Conservation (phyloP, 2,888 invertebrate species). For the Lathronympha strigana region DNA sequence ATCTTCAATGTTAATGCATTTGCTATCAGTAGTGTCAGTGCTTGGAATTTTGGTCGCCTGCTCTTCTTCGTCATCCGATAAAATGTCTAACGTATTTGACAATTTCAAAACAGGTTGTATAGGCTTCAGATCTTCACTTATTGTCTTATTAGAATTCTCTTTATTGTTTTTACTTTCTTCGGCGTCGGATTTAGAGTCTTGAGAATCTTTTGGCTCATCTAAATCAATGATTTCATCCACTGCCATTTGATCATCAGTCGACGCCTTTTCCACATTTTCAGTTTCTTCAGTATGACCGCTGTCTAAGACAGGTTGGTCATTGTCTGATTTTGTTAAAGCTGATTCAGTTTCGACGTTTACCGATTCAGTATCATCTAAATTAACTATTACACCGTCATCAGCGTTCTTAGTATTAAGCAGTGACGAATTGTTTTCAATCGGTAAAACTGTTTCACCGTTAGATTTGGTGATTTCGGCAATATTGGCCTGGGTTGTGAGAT, state of each 20-base stretch:
- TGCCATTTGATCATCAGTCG: not conserved
- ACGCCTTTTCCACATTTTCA: not conserved
- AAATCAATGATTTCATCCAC: constrained; percentile 27
- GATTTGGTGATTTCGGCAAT: not conserved
- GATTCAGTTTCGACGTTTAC: not conserved
- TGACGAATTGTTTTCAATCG: not conserved
- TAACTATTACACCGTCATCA: constrained; percentile 23
- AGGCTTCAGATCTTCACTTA: constrained; percentile 43
- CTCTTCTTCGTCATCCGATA: constrained; percentile 75
- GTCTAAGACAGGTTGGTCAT: constrained; percentile 2
- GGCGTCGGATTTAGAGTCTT: not conserved
- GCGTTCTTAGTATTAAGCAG: not conserved
- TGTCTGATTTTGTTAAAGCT: constrained; percentile 3
- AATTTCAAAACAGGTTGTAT: constrained; percentile 59
- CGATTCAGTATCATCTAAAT: constrained; percentile 12
- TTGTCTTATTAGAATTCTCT: not conserved
- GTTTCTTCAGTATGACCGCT: constrained; percentile 30
- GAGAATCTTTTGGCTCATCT: constrained; percentile 23
- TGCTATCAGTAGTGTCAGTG: constrained; percentile 43
- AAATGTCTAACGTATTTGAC: constrained; percentile 70
- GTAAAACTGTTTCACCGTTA: constrained; percentile 1
- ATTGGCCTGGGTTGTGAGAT: not conserved
- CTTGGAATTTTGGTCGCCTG: constrained; percentile 41
- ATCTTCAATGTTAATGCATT: constrained; percentile 68
- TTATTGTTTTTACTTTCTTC: constrained; percentile 17